Conservation (phyloP, 2,797 vertebrate genomes). For the Arnoldichthys spilopterus region DNA sequence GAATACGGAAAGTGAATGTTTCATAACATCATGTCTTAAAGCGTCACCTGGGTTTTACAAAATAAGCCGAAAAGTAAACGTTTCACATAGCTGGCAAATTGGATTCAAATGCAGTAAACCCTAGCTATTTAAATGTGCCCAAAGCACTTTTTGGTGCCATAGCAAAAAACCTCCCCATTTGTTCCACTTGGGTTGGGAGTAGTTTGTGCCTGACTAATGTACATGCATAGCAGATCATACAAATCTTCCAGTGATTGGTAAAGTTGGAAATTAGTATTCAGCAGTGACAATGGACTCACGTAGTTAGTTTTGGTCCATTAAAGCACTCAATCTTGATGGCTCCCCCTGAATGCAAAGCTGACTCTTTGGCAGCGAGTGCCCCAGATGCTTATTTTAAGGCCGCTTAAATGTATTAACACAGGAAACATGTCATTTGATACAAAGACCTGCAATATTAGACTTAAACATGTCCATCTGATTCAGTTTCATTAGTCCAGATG, state of each 20-base stretch:
- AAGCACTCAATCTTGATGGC: constrained; percentile 45
- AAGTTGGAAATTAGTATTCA: constrained; percentile 64
- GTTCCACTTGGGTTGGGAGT: constrained; percentile 56
- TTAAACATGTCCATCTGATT: constrained; percentile 2
- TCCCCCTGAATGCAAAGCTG: constrained; percentile 59
- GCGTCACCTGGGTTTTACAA: constrained; percentile 56
- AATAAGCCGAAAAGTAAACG: constrained; percentile 48
- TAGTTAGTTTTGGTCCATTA: constrained; percentile 54
- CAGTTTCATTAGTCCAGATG: neutral
- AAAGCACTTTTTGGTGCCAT: constrained; percentile 45
- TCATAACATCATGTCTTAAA: constrained; percentile 28
- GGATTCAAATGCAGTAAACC: constrained; percentile 55
- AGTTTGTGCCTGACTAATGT: constrained; percentile 60
- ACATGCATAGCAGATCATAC: constrained; percentile 56
- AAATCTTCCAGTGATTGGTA: constrained; percentile 35
- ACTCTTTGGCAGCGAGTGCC: constrained; percentile 42
- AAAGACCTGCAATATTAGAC: neutral
- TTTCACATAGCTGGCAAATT: constrained; percentile 57
- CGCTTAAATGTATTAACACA: neutral
- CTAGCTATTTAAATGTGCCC: constrained; percentile 60
- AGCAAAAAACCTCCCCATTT: constrained; percentile 54
- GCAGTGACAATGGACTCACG: constrained; percentile 48
- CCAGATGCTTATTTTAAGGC: neutral
- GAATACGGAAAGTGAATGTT: constrained; percentile 45
- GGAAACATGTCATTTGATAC: constrained; percentile 6